Base-by-base conservation (phyloP, 2,797 vertebrate species). In the Emydoidea blandingii region DNA sequence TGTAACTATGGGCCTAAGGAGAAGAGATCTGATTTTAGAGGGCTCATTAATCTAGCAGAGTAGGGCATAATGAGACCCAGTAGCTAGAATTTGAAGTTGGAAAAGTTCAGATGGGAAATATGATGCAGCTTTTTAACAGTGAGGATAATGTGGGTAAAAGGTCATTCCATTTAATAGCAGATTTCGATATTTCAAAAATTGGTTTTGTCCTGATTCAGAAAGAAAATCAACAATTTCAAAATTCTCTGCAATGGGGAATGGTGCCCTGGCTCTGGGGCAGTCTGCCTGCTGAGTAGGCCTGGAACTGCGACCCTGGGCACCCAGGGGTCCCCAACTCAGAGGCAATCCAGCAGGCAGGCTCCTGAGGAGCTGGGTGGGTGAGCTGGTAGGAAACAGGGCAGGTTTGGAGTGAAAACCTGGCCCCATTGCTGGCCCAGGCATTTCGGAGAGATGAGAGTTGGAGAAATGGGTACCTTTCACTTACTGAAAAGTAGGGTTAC, bases 141-240 rank as follows among this genome's bases (percentile, higher is more conserved):
- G 37, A 21, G 19, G 79, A 12, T 54, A 37, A 29, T 9, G 1
- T n/a, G 1, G 29, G n/a, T 0, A 0, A n/a, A 59, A 29, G 12
- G 44, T 86, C 29, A 72, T 72, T 59, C 59, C 89, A 72, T 49
- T 52, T 12, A 31, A 31, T 59, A 59, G 57, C 29, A 27, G 27
- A 12, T 59, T 59, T 59, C 3, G 27, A 59, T 31, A 59, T 29
- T 59, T 59, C 29, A 59, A 29, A 59, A 57, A 57, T 12, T 29
- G 56, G 56, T 12, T 57, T 57, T 57, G 56, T 57, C 56, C 56
- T 57, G 25, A 57, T 57, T 57, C 5, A 27, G 56, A 57, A 59
- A 59, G 57, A 59, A 59, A 59, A 31, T 14, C 12, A 31, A 31
- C 57, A 29, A 6, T 14, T 31, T 59, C 27, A 59, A 31, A 59